phyloP scores from a whole-genome alignment of 2,113 vertebrate genomes.

The Oryzias celebensis region DNA sequence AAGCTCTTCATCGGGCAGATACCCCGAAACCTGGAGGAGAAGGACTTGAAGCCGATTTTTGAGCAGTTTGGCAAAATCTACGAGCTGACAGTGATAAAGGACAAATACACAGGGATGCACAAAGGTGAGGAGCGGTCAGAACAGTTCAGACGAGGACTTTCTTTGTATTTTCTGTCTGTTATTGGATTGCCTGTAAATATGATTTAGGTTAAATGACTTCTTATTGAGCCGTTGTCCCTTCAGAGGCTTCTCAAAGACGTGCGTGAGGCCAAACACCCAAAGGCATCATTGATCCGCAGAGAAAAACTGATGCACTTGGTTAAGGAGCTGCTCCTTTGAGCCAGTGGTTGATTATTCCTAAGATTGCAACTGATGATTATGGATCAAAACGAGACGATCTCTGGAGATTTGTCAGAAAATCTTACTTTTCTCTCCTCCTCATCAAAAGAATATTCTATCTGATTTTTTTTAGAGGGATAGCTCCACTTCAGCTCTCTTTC shows the following conservation, averaged over 20 bases:
- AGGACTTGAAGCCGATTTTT: slow-evolving; percentile 98
- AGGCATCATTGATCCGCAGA: not conserved
- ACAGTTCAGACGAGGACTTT: not conserved
- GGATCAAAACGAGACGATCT: no score
- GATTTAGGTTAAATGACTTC: slow-evolving; percentile 18
- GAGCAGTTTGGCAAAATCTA: slow-evolving; percentile 99
- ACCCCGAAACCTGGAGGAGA: slow-evolving; percentile 99
- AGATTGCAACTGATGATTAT: no score
- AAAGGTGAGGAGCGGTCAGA: slow-evolving; percentile 82
- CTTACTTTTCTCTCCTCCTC: no score
- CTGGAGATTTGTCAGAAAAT: no score
- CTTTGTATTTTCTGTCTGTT: not conserved
- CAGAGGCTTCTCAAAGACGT: slow-evolving; percentile 14
- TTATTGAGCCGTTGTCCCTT: slow-evolving; percentile 22
- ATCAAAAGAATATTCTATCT: no score
- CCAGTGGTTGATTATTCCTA: not conserved
- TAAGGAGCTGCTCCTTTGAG: slow-evolving; percentile 5
- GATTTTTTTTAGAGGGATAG: no score
- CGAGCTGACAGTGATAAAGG: slow-evolving; percentile 98
- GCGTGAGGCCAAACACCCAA: slow-evolving; percentile 16
- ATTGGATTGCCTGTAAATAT: slow-evolving; percentile 29
- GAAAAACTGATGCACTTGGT: slow-evolving; percentile 8
- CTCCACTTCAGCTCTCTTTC: no score
- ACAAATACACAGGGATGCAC: slow-evolving; percentile 99
- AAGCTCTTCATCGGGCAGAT: slow-evolving; percentile 99